A percentile compares a stretch with the other conserved stretches of the same genome.
phyloP scores from a whole-genome alignment of 2,888 invertebrate species.

The Trissolcus japonicus region DNA sequence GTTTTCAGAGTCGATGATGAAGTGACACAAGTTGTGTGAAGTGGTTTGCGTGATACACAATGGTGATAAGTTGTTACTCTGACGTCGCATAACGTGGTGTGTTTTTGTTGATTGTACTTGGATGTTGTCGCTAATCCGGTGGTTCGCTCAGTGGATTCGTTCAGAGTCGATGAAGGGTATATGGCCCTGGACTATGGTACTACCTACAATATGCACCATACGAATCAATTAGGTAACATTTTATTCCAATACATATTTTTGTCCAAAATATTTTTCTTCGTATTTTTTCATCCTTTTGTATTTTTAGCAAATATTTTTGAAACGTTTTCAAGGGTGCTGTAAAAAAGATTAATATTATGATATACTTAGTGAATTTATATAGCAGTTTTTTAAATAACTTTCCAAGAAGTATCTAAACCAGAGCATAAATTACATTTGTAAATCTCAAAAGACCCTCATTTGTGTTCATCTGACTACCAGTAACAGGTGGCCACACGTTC shows the following conservation, averaged over 20 bases:
- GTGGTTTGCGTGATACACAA: slow-evolving; percentile 31
- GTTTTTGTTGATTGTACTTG: slow-evolving; percentile 56
- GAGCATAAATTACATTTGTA: not conserved
- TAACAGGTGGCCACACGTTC: not conserved
- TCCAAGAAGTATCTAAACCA: not conserved
- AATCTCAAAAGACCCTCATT: not conserved
- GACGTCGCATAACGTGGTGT: slow-evolving; percentile 38
- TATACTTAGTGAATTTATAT: too few relatives aligned
- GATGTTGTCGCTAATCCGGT: slow-evolving; percentile 59
- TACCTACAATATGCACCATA: slow-evolving; percentile 72
- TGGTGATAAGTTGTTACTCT: slow-evolving; percentile 37
- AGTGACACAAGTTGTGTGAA: slow-evolving; percentile 46
- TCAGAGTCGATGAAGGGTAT: slow-evolving; percentile 61
- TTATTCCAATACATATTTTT: too few relatives aligned
- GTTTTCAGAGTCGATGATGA: slow-evolving; percentile 16
- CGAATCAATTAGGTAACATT: slow-evolving; percentile 72
- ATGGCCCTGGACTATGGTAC: slow-evolving; percentile 74
- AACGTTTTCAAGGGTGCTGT: too few relatives aligned
- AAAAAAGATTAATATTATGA: too few relatives aligned
- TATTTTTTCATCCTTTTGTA: too few relatives aligned
- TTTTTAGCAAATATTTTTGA: too few relatives aligned
- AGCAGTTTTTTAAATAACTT: too few relatives aligned
- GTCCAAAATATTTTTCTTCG: too few relatives aligned
- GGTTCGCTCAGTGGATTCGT: slow-evolving; percentile 56
- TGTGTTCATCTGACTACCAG: not conserved